phyloP scores from a whole-genome alignment of 2,888 invertebrate species.

The Eupithecia inturbata region DNA sequence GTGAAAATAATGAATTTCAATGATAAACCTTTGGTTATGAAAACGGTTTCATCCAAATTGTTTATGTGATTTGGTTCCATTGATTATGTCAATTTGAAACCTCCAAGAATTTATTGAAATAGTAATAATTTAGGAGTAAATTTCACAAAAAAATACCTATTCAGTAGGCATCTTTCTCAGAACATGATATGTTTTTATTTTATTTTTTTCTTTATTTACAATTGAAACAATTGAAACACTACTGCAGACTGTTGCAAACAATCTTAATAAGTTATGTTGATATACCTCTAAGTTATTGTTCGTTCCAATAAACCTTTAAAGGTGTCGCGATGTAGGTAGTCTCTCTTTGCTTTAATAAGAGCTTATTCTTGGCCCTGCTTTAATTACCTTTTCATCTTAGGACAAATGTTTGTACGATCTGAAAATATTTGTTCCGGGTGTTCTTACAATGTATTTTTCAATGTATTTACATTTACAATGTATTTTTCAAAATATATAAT shows the following conservation, averaged over 20 bases:
- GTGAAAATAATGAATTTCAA: constrained; percentile 26
- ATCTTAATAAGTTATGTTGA: too few species aligned
- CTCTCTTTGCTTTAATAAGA: not conserved
- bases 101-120: constrained; percentile 1
- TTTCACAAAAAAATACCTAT: not conserved
- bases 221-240: too few species aligned
- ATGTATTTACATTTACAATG: too few species aligned
- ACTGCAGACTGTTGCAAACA: too few species aligned
- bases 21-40: constrained; percentile 24
- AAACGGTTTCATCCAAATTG: constrained; percentile 22
- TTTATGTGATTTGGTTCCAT: constrained; percentile 18
- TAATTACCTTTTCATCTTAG: not conserved
- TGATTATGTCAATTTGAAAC: constrained; percentile 20
- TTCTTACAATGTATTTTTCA: too few species aligned
- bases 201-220: too few species aligned
- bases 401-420: too few species aligned
- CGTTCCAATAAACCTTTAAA: not conserved
- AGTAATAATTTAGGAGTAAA: not conserved
- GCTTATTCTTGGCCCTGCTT: too few species aligned
- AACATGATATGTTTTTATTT: too few species aligned
- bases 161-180: not conserved
- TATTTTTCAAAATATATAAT: too few species aligned
- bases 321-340: not conserved
- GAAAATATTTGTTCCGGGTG: too few species aligned
- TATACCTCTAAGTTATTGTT: too few species aligned